phyloP scores from a whole-genome alignment of 2,888 invertebrate genomes.

The Drosophila atroscutellata region DNA sequence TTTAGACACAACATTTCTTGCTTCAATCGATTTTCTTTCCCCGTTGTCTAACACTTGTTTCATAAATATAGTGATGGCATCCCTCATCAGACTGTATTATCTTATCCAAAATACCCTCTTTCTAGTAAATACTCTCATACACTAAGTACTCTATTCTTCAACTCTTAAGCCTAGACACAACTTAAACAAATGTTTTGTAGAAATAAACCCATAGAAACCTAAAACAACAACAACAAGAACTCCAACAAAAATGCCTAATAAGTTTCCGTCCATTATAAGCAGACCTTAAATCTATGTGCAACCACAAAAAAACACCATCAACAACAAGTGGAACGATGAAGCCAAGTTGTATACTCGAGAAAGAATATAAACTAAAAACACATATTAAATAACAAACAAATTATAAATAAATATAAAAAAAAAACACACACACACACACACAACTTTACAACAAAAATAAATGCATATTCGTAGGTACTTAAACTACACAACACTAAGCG shows the following conservation, averaged over 20 bases:
- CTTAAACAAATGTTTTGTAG: conserved; percentile 48
- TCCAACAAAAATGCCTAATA: conserved; percentile 82
- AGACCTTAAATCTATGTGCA: conserved; percentile 84
- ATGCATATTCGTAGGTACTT: conserved; percentile 71
- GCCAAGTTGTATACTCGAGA: conserved; percentile 54
- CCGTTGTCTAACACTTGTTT: conserved; percentile 7
- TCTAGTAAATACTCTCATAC: conserved; percentile 32
- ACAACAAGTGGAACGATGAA: conserved; percentile 57
- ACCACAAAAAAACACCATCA: conserved; percentile 37
- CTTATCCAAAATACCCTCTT: conserved; percentile 24
- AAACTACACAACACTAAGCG: conserved; percentile 52
- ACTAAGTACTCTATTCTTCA: conserved; percentile 31
- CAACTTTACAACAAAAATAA: conserved; percentile 42
- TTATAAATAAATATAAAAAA: conserved; percentile 33
- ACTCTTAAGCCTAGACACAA: conserved; percentile 37
- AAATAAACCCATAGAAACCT: conserved; percentile 58
- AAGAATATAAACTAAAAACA: conserved; percentile 29
- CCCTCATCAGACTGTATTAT: conserved; percentile 15
- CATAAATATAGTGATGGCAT: conserved; percentile 7
- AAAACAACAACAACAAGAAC: conserved; percentile 43
- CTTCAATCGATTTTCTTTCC: conserved; percentile 6
- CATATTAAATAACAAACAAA: conserved; percentile 25
- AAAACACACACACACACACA: conserved; percentile 24
- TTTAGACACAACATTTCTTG: conserved; percentile 23
- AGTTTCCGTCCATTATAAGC: conserved; percentile 85